phyloP scores from a whole-genome alignment of 1,140 invertebrate genomes.

The Phortica variegata region DNA sequence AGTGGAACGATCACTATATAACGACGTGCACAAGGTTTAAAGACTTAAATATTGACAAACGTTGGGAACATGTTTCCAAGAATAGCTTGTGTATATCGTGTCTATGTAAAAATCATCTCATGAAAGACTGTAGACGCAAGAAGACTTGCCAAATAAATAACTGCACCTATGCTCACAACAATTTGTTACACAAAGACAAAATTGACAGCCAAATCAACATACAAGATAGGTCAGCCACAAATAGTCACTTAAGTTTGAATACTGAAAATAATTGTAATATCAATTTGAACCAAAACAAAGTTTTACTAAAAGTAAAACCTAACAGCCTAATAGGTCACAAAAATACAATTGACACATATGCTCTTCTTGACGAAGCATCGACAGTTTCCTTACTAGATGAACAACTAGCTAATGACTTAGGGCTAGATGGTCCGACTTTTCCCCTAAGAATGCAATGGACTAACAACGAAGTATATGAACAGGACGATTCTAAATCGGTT shows the following conservation, averaged over 20 bases:
- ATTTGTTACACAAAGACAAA: slow-evolving; percentile 11
- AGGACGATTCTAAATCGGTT: slow-evolving; percentile 5
- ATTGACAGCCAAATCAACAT: neutral
- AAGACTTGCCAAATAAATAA: neutral
- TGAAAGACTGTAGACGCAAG: slow-evolving; percentile 8
- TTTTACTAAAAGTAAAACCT: slow-evolving; percentile 8
- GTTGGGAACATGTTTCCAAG: slow-evolving; percentile 1
- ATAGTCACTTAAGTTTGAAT: neutral
- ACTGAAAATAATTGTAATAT: slow-evolving; percentile 10
- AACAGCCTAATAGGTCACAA: neutral
- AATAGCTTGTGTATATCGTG: slow-evolving; percentile 6
- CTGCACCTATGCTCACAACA: slow-evolving; percentile 2
- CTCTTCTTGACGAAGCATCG: slow-evolving; percentile 9
- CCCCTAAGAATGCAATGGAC: slow-evolving; percentile 12
- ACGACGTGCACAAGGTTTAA: slow-evolving; percentile 8
- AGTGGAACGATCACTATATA: slow-evolving; percentile 3
- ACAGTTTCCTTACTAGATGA: slow-evolving; percentile 11
- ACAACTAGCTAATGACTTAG: slow-evolving; percentile 6
- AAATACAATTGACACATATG: slow-evolving; percentile 6
- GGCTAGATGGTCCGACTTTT: slow-evolving; percentile 1
- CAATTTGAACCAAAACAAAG: neutral
- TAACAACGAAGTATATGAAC: slow-evolving; percentile 5
- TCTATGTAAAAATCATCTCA: slow-evolving; percentile 1
- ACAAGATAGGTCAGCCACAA: neutral
- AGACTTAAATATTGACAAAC: slow-evolving; percentile 1